phyloP scores from a whole-genome alignment of 2,888 invertebrate species.

The Aphodius sticticus region DNA sequence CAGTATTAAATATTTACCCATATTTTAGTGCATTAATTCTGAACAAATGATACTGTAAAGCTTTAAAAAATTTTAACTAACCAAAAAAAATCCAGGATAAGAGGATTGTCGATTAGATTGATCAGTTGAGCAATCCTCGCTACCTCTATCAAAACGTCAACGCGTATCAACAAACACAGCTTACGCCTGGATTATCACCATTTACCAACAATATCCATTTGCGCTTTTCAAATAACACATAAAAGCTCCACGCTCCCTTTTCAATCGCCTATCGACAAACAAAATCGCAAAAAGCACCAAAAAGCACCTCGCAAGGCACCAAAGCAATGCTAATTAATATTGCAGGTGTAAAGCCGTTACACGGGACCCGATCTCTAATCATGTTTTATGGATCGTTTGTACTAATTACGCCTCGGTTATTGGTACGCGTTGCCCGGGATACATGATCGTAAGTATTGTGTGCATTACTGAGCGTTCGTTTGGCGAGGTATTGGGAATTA shows the following conservation, averaged over 20 bases:
- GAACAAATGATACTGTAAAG: no score
- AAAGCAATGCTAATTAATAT: conserved; percentile 4
- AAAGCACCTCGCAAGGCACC: neutral
- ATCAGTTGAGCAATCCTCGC: no score
- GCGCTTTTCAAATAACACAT: neutral
- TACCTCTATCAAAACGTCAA: neutral
- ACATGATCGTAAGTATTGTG: neutral
- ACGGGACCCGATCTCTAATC: neutral
- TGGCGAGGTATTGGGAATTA: neutral
- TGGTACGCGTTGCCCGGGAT: neutral
- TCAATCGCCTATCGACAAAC: neutral
- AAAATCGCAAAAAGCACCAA: neutral
- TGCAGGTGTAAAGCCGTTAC: neutral
- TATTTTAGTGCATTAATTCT: no score
- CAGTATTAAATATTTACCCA: no score
- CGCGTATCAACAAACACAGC: neutral
- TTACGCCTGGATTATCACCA: neutral
- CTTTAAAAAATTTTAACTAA: no score
- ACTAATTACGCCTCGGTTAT: neutral
- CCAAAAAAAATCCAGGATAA: no score
- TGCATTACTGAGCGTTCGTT: neutral
- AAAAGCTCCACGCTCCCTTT: neutral
- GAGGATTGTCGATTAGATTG: no score
- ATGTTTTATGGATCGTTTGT: neutral
- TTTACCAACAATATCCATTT: neutral